Evolutionary conservation across 2,113 vertebrate species (phyloP).

Genomic region (Tragelaphus buxtoni): DNA sequence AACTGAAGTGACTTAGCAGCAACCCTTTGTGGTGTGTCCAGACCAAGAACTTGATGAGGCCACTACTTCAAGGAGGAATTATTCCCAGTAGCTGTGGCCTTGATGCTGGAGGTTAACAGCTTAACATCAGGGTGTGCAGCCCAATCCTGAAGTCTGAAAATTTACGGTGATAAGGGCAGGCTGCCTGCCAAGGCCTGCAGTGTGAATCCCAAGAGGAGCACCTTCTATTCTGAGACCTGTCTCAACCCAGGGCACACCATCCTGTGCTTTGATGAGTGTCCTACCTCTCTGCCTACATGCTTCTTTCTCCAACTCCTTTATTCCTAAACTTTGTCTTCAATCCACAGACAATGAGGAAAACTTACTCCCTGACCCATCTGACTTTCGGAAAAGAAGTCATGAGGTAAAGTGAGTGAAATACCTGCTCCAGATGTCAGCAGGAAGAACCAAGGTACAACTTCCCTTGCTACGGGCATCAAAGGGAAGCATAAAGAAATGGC

Average conservation of each 20-base stretch:
- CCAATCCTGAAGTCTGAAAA: constrained; percentile 41
- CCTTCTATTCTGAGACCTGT: constrained; percentile 61
- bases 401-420: constrained; percentile 60
- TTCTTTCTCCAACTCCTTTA: neutral
- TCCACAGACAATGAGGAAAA: neutral
- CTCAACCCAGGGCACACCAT: neutral
- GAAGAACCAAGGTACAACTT: neutral
- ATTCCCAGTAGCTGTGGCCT: constrained; percentile 37
- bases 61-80: constrained; percentile 33
- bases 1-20: no score
- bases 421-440: neutral
- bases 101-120: constrained; percentile 64
- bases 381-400: constrained; percentile 57
- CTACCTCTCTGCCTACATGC: neutral
- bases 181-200: constrained; percentile 18
- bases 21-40: constrained; percentile 2
- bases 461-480: neutral
- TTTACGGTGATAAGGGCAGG: constrained; percentile 46
- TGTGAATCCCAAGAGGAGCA: constrained; percentile 53
- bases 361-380: constrained; percentile 36
- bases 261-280: neutral
- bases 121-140: constrained; percentile 52
- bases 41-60: constrained; percentile 14
- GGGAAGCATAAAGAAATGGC: neutral
- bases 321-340: neutral